Base-by-base conservation (phyloP, 2,888 invertebrate species). In the Chloromyia formosa region DNA sequence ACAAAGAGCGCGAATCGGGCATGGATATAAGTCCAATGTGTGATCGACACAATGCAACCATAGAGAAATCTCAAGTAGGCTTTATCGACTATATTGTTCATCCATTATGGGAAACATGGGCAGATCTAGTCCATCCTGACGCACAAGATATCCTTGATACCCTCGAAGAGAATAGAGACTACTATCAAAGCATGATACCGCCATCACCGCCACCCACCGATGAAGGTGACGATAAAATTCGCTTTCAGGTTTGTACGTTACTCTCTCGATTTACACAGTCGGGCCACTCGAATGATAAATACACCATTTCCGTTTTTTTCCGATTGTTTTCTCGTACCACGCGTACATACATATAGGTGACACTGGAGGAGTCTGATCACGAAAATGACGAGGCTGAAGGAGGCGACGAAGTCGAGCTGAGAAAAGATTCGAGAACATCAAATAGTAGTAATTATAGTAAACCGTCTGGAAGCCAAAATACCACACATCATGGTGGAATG, bases 21-120 rank as follows among this genome's bases (percentile, higher is more conserved):
- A 92, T 98, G 90, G 98, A 98, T 82, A 96, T 99, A 80, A 97
- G 97, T 85, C 98, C 99, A 23, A 99, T 99, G 98, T 99, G 99
- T 86, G 98, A 99, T 87, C 90, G 98, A 80, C 94, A 94, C 83
- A 97, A 95, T 83, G 94, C 98, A 68, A 97, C 97, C 53, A 94
- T 99, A 83, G 98, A 98, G 87, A 98, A 98, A 88, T 94, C 97
- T 82, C 99, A 99, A 89, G 97, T 99, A 84, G 98, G 98, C 81
- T 99, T 99, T 86, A 99, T 99, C 84, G 98, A 99, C 88, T 99
- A 98, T 87, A 99, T 99, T 84, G 98, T 98, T 54, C 98, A 99
- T 87, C 99, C 99, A 1, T 88, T 99, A 77, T 99, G 98, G 97
- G 99, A 99, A 87, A 98, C 98, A 72, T 99, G 99, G 99, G 98